A percentile compares a stretch with the other conserved stretches of the same genome.
phyloP scores from a whole-genome alignment of 1,140 invertebrate genomes.

The Sycobia sp. region DNA sequence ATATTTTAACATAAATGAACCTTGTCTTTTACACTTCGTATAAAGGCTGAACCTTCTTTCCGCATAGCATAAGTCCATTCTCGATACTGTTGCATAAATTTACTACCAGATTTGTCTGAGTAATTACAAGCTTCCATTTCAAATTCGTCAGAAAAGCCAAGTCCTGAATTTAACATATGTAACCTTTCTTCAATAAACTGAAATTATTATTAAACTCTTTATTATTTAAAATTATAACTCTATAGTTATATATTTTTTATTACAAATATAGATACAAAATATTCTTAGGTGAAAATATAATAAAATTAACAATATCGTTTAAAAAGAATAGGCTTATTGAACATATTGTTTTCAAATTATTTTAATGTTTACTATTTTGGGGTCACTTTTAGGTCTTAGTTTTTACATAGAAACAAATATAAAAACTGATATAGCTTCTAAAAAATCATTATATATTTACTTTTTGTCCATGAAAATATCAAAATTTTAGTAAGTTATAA shows the following conservation, averaged over 20 bases:
- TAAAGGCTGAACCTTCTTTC: slow-evolving; percentile 71
- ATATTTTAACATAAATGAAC: slow-evolving; percentile 52
- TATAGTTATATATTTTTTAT: no score
- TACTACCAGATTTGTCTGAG: slow-evolving; percentile 79
- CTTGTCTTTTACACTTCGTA: slow-evolving; percentile 78
- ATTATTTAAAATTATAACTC: background rate
- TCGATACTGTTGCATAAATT: slow-evolving; percentile 79
- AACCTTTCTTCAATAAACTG: slow-evolving; percentile 93
- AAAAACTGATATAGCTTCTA: no score
- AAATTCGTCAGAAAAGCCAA: slow-evolving; percentile 92
- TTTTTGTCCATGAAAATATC: slow-evolving; percentile 7
- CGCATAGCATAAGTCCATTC: slow-evolving; percentile 72
- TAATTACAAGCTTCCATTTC: slow-evolving; percentile 87
- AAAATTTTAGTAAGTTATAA: background rate
- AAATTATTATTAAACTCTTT: slow-evolving; percentile 6
- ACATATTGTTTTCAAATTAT: background rate
- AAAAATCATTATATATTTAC: background rate
- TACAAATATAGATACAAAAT: no score
- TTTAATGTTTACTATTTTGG: no score
- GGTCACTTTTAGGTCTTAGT: no score
- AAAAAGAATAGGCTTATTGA: background rate
- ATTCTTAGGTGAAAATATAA: background rate
- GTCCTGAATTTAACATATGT: slow-evolving; percentile 85
- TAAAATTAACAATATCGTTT: background rate
- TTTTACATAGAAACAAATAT: no score